These are phyloP conservation scores for Chydorus sphaericus DNA, from an alignment of 2,888 invertebrate genomes.

Conservation along the genomic window DNA sequence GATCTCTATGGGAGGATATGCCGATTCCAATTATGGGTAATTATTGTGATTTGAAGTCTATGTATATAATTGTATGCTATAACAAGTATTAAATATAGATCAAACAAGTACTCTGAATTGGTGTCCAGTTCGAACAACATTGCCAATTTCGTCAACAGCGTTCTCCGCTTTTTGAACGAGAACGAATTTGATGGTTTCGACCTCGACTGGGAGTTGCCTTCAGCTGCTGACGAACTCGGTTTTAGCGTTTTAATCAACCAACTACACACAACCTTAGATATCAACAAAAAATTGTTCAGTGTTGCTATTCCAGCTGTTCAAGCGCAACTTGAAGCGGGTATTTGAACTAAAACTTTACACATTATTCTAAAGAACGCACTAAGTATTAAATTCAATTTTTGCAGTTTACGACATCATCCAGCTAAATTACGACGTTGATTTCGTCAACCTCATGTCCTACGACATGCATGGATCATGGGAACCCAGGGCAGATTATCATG, in stretches of 20 bases:
- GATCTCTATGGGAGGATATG: too few species aligned
- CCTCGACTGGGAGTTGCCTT: conserved; percentile 11
- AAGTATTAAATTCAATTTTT: too few species aligned
- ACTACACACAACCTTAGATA: conserved; percentile 8
- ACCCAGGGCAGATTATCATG: conserved; percentile 1
- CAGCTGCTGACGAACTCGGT: conserved; percentile 3
- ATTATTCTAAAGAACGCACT: too few species aligned
- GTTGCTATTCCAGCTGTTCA: conserved; percentile 5
- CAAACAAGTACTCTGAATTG: conserved; percentile 5
- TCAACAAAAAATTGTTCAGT: not conserved
- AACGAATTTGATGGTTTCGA: conserved; percentile 11
- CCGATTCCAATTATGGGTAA: too few species aligned
- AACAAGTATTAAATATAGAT: too few species aligned
- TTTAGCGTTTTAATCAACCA: conserved; percentile 6
- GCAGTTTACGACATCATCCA: not conserved
- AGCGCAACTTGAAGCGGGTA: not conserved
- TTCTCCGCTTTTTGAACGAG: not conserved
- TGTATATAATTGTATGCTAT: too few species aligned
- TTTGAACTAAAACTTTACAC: too few species aligned
- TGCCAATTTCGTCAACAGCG: conserved; percentile 3
- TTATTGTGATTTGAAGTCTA: too few species aligned
- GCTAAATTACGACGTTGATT: not conserved
- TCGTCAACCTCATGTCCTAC: conserved; percentile 5
- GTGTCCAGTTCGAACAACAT: not conserved
- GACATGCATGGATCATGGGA: conserved; percentile 10